phyloP scores from a whole-genome alignment of 2,888 invertebrate genomes.

The Erebia epiphron region DNA sequence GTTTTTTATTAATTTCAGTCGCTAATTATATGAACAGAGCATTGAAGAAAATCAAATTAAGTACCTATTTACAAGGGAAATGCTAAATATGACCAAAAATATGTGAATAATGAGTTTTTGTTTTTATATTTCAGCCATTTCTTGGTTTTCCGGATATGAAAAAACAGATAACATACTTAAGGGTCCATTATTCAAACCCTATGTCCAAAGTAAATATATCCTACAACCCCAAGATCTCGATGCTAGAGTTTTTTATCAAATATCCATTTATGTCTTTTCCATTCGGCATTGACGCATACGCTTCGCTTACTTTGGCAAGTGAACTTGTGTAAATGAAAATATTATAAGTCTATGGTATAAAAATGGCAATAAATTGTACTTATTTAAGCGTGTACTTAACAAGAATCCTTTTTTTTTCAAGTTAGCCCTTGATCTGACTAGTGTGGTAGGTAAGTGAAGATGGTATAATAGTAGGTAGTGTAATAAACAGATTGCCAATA shows the following conservation, averaged over 20 bases:
- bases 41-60: no score
- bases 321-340: no score
- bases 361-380: no score
- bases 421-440: no score
- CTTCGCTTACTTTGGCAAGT: constrained; percentile 24
- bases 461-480: no score
- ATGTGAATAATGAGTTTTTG: background rate
- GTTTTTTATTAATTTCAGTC: no score
- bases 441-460: no score
- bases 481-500: no score
- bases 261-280: constrained; percentile 51
- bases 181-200: constrained; percentile 41
- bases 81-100: background rate
- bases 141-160: background rate
- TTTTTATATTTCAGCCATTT: constrained; percentile 15
- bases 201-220: constrained; percentile 45
- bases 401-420: no score
- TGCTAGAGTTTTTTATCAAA: constrained; percentile 46
- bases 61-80: background rate
- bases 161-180: constrained; percentile 26
- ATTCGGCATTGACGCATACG: constrained; percentile 50
- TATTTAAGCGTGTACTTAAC: no score
- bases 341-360: no score
- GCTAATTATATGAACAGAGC: no score
- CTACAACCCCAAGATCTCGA: constrained; percentile 39